These are phyloP conservation scores for Amblyopsis rosae DNA, from an alignment of 2,113 vertebrate genomes.

Conservation along the genomic window DNA sequence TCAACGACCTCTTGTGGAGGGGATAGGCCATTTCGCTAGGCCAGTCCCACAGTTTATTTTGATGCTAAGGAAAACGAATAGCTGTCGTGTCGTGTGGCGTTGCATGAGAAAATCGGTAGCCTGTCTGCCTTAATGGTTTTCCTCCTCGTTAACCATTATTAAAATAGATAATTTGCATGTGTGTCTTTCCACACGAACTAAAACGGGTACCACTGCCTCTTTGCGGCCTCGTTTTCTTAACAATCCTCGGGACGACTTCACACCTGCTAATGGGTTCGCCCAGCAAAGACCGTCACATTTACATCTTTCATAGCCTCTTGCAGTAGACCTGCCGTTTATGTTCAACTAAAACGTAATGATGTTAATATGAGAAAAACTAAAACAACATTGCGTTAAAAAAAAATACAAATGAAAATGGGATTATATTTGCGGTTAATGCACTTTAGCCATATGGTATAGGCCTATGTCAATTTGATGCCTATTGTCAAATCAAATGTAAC, in stretches of 20 bases:
- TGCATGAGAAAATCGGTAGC: not conserved
- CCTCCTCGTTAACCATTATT: constrained; percentile 37
- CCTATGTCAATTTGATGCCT: no score
- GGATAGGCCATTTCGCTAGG: constrained; percentile 26
- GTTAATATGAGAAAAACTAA: no score
- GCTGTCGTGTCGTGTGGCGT: not conserved
- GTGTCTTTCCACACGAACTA: constrained; percentile 44
- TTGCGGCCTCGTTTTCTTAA: constrained; percentile 24
- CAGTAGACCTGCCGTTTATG: not conserved
- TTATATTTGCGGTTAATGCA: not conserved
- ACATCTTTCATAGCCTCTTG: constrained; percentile 39
- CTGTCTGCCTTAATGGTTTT: constrained; percentile 31
- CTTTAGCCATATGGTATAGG: no score
- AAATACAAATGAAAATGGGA: not conserved
- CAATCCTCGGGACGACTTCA: constrained; percentile 39
- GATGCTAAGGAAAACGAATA: not conserved
- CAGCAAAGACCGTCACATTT: constrained; percentile 59
- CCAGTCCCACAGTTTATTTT: constrained; percentile 9
- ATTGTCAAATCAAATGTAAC: no score
- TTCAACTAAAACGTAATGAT: not conserved
- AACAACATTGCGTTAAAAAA: no score
- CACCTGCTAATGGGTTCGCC: constrained; percentile 71
- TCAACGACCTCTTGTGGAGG: constrained; percentile 79
- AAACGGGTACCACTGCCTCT: constrained; percentile 1
- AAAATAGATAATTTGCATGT: constrained; percentile 53